These are phyloP conservation scores for Stomatorhinus walkeri DNA, from an alignment of 2,797 vertebrate genomes.

Conservation along the genomic window DNA sequence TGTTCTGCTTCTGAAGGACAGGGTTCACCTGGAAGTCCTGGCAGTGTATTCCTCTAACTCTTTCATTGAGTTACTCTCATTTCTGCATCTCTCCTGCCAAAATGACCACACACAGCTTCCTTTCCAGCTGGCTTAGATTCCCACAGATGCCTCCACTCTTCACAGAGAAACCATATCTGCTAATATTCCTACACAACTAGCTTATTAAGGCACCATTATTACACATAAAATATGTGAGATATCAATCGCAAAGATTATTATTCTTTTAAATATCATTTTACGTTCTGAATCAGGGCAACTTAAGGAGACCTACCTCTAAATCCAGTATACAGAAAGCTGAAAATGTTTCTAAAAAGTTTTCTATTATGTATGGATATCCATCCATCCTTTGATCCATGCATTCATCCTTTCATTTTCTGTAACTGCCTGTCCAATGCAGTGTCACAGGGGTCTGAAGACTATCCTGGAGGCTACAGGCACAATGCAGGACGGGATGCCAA, in stretches of 20 bases:
- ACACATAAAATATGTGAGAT: neutral
- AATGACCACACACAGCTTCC: slow-evolving; percentile 23
- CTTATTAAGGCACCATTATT: neutral
- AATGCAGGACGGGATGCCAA: neutral
- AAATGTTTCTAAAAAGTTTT: neutral
- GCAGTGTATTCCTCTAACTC: neutral
- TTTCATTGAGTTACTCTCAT: slow-evolving; percentile 43
- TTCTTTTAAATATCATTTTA: neutral
- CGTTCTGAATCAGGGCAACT: neutral
- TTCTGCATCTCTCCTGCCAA: slow-evolving; percentile 22
- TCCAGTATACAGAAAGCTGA: neutral
- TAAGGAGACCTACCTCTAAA: neutral
- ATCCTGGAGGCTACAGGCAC: neutral
- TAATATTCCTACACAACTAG: slow-evolving; percentile 32
- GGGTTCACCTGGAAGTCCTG: slow-evolving; percentile 7
- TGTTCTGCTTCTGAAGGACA: neutral
- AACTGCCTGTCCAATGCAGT: neutral
- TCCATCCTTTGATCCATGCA: neutral
- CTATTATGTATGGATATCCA: neutral
- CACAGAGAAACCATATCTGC: slow-evolving; percentile 33
- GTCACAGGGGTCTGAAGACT: neutral
- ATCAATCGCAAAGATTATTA: neutral
- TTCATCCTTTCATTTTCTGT: neutral
- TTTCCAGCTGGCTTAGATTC: slow-evolving; percentile 31
- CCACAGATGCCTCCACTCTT: slow-evolving; percentile 27